phyloP scores from a whole-genome alignment of 2,113 vertebrate species.

The Cochlearius cochlearius region DNA sequence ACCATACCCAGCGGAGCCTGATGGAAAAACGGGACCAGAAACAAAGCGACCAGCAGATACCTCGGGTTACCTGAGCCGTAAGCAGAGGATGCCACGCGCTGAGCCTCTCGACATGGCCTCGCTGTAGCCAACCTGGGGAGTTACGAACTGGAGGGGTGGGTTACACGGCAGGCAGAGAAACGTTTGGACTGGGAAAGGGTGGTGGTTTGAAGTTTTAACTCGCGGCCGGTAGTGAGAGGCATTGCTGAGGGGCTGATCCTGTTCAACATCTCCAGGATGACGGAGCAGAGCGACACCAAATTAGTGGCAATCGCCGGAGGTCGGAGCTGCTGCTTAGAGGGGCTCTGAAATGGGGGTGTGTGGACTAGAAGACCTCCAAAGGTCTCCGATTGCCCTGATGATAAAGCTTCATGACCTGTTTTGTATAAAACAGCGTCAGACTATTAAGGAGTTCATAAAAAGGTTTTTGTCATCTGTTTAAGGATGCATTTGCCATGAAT shows the following conservation, averaged over 20 bases:
- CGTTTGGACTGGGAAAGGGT: background rate
- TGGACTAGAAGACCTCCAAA: background rate
- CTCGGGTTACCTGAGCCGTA: background rate
- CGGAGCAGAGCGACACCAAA: background rate
- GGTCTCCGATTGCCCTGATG: background rate
- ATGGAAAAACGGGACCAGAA: background rate
- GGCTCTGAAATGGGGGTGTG: background rate
- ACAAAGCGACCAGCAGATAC: background rate
- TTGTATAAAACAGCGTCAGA: background rate
- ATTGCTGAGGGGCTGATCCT: background rate
- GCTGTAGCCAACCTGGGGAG: background rate
- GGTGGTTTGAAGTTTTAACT: background rate
- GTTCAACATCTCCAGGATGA: background rate
- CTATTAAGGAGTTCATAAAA: background rate
- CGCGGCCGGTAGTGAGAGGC: background rate
- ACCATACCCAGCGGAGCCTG: background rate
- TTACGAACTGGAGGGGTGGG: background rate
- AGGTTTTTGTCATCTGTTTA: background rate
- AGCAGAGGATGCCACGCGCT: background rate
- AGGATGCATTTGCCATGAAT: background rate
- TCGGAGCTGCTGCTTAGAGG: background rate
- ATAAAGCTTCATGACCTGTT: background rate
- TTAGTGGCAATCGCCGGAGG: background rate
- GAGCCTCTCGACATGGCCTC: background rate
- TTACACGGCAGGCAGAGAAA: background rate